These are phyloP conservation scores for Champsocephalus esox DNA, from an alignment of 2,797 vertebrate species.

Conservation along the genomic window DNA sequence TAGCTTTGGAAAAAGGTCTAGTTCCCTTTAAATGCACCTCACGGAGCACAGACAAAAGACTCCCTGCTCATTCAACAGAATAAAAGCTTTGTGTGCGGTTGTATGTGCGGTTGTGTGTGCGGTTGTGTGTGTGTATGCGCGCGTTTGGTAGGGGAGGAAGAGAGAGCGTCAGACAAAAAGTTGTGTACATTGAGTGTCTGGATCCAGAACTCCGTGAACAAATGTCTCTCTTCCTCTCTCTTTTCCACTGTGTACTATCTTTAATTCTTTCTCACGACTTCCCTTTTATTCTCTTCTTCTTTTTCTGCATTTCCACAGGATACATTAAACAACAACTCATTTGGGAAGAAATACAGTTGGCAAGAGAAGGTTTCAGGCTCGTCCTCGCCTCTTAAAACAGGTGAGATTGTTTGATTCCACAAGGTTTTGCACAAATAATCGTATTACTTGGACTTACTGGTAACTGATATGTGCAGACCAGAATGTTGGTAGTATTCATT, in stretches of 20 bases:
- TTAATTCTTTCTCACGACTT: constrained; percentile 26
- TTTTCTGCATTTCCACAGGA: constrained; percentile 84
- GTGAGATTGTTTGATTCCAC: constrained; percentile 79
- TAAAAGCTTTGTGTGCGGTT: constrained; percentile 73
- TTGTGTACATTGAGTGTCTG: constrained; percentile 52
- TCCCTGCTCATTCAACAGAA: constrained; percentile 75
- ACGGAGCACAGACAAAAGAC: constrained; percentile 79
- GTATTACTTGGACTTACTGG: not conserved
- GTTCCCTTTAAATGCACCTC: constrained; percentile 82
- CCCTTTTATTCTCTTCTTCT: constrained; percentile 13
- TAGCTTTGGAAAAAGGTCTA: constrained; percentile 64
- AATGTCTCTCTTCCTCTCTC: constrained; percentile 11
- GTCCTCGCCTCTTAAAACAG: constrained; percentile 94
- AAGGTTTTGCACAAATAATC: not conserved
- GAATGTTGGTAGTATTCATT: not conserved
- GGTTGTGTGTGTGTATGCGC: constrained; percentile 40
- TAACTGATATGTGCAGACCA: not conserved
- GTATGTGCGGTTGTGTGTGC: constrained; percentile 39
- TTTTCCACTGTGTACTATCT: constrained; percentile 1
- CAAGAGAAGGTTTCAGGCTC: constrained; percentile 96
- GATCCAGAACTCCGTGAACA: constrained; percentile 47
- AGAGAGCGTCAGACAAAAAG: constrained; percentile 44
- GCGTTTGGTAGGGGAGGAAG: not conserved
- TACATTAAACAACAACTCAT: constrained; percentile 98
- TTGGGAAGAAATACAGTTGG: constrained; percentile 99